phyloP scores from a whole-genome alignment of 2,113 vertebrate species.

The Athene noctua region DNA sequence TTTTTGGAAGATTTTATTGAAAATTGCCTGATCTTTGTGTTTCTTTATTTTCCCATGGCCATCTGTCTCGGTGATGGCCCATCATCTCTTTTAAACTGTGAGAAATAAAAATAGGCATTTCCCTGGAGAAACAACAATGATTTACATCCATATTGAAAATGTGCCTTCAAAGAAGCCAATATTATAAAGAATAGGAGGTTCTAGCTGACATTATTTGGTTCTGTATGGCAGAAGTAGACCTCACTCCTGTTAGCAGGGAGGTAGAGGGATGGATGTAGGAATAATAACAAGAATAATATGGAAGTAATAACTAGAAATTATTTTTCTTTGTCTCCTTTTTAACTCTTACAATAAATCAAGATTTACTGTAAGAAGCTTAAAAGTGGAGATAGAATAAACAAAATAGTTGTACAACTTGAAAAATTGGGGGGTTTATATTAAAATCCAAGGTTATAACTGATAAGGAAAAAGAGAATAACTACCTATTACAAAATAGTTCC shows the following conservation, averaged over 20 bases:
- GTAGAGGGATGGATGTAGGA: not conserved
- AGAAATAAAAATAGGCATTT: not conserved
- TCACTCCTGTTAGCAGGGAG: not conserved
- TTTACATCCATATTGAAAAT: not conserved
- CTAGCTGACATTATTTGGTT: not conserved
- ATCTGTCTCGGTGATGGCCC: not conserved
- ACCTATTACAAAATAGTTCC: not conserved
- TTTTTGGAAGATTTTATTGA: not conserved
- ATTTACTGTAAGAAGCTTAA: not conserved
- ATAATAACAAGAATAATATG: not conserved
- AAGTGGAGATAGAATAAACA: not conserved
- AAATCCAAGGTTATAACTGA: not conserved
- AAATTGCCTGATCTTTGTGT: not conserved
- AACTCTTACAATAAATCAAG: not conserved
- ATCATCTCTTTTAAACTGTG: not conserved
- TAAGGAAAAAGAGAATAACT: fast-evolving
- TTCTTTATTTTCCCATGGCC: not conserved
- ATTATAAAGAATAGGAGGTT: not conserved
- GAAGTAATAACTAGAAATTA: not conserved
- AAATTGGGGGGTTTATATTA: not conserved
- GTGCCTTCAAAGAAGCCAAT: not conserved
- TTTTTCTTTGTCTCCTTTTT: not conserved
- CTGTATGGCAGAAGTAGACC: not conserved
- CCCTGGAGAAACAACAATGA: not conserved
- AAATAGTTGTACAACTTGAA: not conserved